phyloP scores from a whole-genome alignment of 2,888 invertebrate genomes.

The Nowickia ferox region DNA sequence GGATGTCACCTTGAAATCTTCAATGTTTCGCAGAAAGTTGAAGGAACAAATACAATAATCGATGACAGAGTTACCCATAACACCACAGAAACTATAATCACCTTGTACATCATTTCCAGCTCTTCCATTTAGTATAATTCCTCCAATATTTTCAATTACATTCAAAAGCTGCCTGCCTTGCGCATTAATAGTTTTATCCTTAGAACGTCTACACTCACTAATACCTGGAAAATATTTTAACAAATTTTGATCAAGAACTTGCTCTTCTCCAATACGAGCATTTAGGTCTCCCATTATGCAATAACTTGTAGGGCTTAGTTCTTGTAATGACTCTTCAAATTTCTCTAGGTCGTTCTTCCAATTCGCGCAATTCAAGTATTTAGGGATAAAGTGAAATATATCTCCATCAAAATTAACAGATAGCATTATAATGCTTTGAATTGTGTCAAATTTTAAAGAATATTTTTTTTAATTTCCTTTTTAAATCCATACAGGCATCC shows the following conservation, averaged over 20 bases:
- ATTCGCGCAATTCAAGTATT: constrained; percentile 21
- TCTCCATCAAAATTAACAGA: neutral
- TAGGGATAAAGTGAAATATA: constrained; percentile 18
- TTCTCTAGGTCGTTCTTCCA: constrained; percentile 10
- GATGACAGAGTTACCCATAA: too few relatives aligned
- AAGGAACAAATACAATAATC: too few relatives aligned
- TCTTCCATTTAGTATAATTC: constrained; percentile 13
- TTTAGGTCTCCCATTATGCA: constrained; percentile 34
- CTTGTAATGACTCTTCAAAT: constrained; percentile 16
- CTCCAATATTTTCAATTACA: neutral
- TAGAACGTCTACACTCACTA: neutral
- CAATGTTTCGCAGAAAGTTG: too few relatives aligned
- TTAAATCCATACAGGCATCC: neutral
- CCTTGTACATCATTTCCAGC: neutral
- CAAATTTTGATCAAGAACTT: constrained; percentile 1
- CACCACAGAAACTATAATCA: neutral
- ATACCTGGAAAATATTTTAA: neutral
- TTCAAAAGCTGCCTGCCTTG: neutral
- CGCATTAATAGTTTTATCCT: neutral
- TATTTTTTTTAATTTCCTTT: neutral
- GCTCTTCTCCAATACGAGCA: constrained; percentile 34
- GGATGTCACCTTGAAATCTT: too few relatives aligned
- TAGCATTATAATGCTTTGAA: too few relatives aligned
- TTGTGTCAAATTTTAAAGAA: neutral
- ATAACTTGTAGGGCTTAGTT: neutral